phyloP scores from a whole-genome alignment of 2,888 invertebrate genomes.

The Xestobium rufovillosum region DNA sequence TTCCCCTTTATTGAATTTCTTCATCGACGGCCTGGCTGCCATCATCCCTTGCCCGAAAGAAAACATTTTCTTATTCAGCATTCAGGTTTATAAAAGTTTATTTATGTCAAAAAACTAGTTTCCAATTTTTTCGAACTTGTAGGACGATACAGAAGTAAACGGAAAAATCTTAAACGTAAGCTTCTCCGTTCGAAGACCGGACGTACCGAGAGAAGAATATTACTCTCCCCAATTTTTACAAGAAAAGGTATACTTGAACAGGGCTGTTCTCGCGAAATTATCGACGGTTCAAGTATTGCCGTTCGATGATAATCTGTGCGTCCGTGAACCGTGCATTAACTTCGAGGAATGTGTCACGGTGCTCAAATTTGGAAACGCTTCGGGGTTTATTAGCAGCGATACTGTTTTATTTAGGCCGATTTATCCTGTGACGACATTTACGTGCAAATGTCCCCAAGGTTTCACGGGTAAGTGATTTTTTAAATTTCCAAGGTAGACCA shows the following conservation, averaged over 20 bases:
- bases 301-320: constrained; percentile 94
- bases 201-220: constrained; percentile 69
- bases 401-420: constrained; percentile 90
- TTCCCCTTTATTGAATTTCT: constrained; percentile 79
- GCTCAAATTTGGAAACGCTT: constrained; percentile 87
- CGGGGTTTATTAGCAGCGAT: constrained; percentile 80
- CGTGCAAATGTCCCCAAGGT: constrained; percentile 84
- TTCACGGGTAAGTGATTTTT: constrained; percentile 61
- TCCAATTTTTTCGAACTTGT: constrained; percentile 17
- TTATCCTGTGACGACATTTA: constrained; percentile 88
- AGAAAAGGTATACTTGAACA: constrained; percentile 88
- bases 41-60: constrained; percentile 89
- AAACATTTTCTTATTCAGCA: constrained; percentile 86
- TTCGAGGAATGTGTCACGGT: constrained; percentile 89
- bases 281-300: constrained; percentile 89
- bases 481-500: constrained; percentile 5
- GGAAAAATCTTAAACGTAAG: constrained; percentile 87
- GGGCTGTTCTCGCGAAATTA: constrained; percentile 76
- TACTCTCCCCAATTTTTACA: constrained; percentile 84
- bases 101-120: background rate
- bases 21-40: constrained; percentile 83
- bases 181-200: constrained; percentile 79
- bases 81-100: constrained; percentile 51
- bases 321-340: constrained; percentile 90
- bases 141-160: constrained; percentile 85